Percentiles rank a stretch among this genome's conserved stretches.
phyloP scores from a whole-genome alignment of 2,113 vertebrate species.

The Cnemophilus loriae region DNA sequence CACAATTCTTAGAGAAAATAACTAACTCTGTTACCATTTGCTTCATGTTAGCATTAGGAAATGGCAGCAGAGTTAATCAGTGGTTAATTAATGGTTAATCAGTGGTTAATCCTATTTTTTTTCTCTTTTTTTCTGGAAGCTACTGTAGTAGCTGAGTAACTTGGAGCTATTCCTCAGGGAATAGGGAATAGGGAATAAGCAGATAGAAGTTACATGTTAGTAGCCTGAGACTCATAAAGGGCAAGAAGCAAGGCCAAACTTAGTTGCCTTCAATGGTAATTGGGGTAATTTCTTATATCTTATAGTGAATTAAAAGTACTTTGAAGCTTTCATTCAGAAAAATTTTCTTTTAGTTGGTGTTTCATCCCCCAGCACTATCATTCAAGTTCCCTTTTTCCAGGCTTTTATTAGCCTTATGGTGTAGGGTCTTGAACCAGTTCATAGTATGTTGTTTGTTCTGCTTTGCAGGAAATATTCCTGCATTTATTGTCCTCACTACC shows the following conservation, averaged over 20 bases:
- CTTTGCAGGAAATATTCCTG: accelerated
- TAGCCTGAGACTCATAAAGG: not conserved
- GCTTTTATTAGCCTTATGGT: not conserved
- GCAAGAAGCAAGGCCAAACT: not conserved
- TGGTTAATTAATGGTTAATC: not conserved
- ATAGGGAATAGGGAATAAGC: not conserved
- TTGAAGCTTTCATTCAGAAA: not conserved
- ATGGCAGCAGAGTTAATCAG: not conserved
- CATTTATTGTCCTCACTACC: not conserved
- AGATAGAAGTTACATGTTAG: not conserved
- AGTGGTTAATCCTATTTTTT: not conserved
- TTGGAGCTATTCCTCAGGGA: not conserved
- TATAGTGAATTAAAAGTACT: not conserved
- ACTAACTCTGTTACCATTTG: not conserved
- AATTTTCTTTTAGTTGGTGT: not conserved
- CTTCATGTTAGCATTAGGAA: not conserved
- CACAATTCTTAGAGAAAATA: not conserved
- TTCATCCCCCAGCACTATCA: not conserved
- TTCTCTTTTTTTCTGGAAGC: not conserved
- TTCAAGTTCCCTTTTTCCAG: not conserved
- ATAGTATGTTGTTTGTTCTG: not conserved
- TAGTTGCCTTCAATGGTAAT: not conserved
- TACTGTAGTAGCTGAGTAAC: not conserved
- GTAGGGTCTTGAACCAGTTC: not conserved
- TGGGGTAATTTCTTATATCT: not conserved